Conservation (phyloP, 1,140 invertebrate genomes). For the Pseudomyrmex pallidus region DNA sequence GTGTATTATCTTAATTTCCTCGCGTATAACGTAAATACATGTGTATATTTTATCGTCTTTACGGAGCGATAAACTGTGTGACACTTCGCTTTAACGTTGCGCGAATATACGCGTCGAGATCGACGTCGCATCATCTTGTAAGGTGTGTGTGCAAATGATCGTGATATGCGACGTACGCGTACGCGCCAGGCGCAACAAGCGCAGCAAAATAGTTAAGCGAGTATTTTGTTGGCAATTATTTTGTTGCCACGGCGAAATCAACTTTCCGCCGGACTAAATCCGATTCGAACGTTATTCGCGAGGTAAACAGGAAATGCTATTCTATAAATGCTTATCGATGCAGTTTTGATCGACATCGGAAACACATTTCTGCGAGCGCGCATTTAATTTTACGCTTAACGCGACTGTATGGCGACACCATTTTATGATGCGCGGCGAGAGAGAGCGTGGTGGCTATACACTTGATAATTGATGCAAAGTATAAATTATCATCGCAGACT, state of each 20-base stretch:
- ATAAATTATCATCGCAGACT: constrained; percentile 1
- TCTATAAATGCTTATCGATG: constrained; percentile 47
- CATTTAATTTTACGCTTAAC: constrained; percentile 30
- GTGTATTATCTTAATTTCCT: too few relatives aligned
- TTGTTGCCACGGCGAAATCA: constrained; percentile 34
- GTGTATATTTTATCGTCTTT: constrained; percentile 33
- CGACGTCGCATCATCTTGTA: not conserved
- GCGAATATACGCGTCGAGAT: not conserved
- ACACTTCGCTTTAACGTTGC: constrained; percentile 54
- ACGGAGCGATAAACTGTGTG: constrained; percentile 50
- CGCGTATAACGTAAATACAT: constrained; percentile 56
- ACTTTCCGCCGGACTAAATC: constrained; percentile 39
- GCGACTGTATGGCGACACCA: not conserved
- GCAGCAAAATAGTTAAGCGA: constrained; percentile 27
- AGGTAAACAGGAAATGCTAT: constrained; percentile 48
- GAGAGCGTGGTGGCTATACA: not conserved
- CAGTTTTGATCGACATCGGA: not conserved
- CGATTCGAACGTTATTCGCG: not conserved
- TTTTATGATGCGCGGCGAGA: not conserved
- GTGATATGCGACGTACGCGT: not conserved
- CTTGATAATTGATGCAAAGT: not conserved
- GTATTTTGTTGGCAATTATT: constrained; percentile 12
- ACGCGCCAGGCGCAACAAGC: not conserved
- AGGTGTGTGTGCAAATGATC: constrained; percentile 20
- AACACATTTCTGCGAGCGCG: not conserved